These are phyloP conservation scores for Danio kyathit DNA, from an alignment of 2,797 vertebrate genomes.

Conservation along the genomic window DNA sequence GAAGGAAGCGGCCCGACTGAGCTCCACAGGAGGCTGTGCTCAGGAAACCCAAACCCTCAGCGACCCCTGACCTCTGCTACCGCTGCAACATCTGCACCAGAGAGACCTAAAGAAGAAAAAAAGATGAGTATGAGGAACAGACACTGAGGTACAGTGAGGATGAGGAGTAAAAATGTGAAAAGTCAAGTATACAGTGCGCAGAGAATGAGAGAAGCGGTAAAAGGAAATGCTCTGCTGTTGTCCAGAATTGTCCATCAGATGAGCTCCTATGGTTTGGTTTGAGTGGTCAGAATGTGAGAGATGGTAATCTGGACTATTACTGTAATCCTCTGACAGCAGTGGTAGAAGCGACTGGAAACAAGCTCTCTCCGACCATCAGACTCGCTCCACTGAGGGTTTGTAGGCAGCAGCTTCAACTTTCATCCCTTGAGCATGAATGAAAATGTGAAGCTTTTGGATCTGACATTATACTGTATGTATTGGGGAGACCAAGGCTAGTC, in stretches of 20 bases:
- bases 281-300: not conserved
- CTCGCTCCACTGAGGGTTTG: slow-evolving; percentile 5
- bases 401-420: not conserved
- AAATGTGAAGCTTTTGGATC: not conserved
- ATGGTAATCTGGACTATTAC: slow-evolving; percentile 24
- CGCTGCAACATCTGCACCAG: slow-evolving; percentile 71
- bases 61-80: slow-evolving; percentile 77
- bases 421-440: not conserved
- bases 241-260: not conserved
- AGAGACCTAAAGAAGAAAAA: slow-evolving; percentile 25
- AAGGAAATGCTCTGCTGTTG: not conserved
- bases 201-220: slow-evolving; percentile 1
- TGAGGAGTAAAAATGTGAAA: not conserved
- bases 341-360: slow-evolving; percentile 41
- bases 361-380: slow-evolving; percentile 25
- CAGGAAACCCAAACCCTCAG: slow-evolving; percentile 78
- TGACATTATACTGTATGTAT: not conserved
- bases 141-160: slow-evolving; percentile 9
- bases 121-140: slow-evolving; percentile 20
- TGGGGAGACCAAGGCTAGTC: not conserved
- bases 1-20: slow-evolving; percentile 64
- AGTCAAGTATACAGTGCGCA: slow-evolving; percentile 6
- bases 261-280: slow-evolving; percentile 10
- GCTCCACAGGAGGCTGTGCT: slow-evolving; percentile 68
- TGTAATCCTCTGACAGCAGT: slow-evolving; percentile 17